Conservation (phyloP, 2,113 vertebrate species). For the Capreolus pygargus region DNA sequence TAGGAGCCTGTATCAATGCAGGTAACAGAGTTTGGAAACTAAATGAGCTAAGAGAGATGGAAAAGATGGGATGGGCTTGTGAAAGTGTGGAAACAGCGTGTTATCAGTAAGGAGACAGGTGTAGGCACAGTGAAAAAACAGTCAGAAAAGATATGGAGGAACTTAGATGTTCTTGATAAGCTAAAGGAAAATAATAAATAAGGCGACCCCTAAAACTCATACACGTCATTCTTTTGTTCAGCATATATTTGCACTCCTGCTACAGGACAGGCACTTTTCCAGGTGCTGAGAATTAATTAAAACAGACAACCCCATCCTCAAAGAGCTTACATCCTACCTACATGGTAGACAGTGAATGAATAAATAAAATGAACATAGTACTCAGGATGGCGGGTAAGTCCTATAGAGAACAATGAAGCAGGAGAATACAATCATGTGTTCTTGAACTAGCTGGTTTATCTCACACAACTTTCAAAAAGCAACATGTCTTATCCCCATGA, state of each 20-base stretch:
- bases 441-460: background rate
- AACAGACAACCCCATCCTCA: background rate
- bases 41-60: background rate
- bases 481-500: background rate
- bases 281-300: background rate
- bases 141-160: background rate
- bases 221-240: background rate
- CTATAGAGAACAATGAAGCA: background rate
- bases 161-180: background rate
- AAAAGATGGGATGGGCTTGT: background rate
- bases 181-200: background rate
- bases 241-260: background rate
- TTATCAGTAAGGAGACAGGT: background rate
- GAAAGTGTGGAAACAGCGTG: background rate
- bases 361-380: background rate
- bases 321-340: background rate
- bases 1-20: background rate
- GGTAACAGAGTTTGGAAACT: background rate
- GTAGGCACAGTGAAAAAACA: background rate
- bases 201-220: background rate
- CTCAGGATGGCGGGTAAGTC: fast-evolving
- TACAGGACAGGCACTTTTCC: background rate
- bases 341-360: background rate
- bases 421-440: background rate
- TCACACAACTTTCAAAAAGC: background rate